phyloP scores from a whole-genome alignment of 2,888 invertebrate genomes.

The Limnephilus marmoratus region DNA sequence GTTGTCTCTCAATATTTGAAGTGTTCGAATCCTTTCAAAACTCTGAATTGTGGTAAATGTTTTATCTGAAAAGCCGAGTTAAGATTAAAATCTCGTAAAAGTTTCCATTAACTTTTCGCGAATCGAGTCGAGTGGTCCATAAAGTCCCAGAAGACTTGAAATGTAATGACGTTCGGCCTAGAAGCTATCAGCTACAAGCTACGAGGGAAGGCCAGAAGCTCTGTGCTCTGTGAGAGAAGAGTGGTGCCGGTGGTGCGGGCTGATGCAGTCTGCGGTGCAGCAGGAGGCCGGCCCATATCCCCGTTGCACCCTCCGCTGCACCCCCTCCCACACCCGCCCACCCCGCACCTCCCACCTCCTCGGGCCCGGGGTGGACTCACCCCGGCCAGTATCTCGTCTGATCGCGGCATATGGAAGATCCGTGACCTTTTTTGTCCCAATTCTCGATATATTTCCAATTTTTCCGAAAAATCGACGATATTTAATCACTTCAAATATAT shows the following conservation, averaged over 20 bases:
- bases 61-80: neutral
- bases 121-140: neutral
- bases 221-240: neutral
- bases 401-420: slow-evolving; percentile 36
- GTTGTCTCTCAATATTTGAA: neutral
- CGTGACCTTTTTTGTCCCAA: neutral
- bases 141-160: neutral
- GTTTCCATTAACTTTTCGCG: neutral
- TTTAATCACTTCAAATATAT: neutral
- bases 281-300: slow-evolving; percentile 74
- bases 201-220: neutral
- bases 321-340: slow-evolving; percentile 73
- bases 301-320: slow-evolving; percentile 72
- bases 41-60: neutral
- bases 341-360: slow-evolving; percentile 72
- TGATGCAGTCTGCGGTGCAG: slow-evolving; percentile 46
- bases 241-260: slow-evolving; percentile 11
- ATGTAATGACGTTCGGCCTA: neutral
- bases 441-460: neutral
- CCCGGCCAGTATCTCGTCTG: slow-evolving; percentile 72
- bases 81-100: neutral
- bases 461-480: neutral
- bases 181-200: neutral
- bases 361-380: slow-evolving; percentile 64
- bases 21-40: neutral